A percentile compares a stretch with the other conserved stretches of the same genome.
These are phyloP conservation scores for Tetrax tetrax DNA, from an alignment of 2,113 vertebrate species.

Conservation along the genomic window DNA sequence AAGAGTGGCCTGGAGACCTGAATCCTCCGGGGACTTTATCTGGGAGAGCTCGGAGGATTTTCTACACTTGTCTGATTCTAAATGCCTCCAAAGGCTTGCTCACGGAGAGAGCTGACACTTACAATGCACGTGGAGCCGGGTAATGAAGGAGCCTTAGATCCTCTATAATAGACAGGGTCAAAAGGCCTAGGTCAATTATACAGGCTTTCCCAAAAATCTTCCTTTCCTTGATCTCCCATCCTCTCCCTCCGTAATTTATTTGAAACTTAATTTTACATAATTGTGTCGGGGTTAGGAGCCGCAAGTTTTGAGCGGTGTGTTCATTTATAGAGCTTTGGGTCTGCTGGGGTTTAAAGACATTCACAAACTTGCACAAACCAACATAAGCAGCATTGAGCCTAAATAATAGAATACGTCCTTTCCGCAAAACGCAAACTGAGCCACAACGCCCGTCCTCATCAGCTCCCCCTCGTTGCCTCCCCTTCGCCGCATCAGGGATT, in stretches of 20 bases:
- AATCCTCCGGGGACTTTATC: not conserved
- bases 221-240: not conserved
- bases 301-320: accelerated
- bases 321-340: not conserved
- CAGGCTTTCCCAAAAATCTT: constrained; percentile 18
- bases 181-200: constrained; percentile 54
- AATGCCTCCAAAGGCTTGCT: constrained; percentile 67
- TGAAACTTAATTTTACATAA: not conserved
- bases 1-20: not conserved
- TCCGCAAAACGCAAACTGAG: accelerated
- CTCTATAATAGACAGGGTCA: constrained; percentile 50
- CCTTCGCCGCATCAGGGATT: not conserved
- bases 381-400: not conserved
- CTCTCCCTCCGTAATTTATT: not conserved
- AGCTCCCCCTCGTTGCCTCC: accelerated
- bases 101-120: constrained; percentile 44
- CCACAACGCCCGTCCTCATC: not conserved
- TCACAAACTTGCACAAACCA: not conserved
- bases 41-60: constrained; percentile 64
- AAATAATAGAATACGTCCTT: not conserved
- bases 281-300: not conserved
- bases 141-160: constrained; percentile 49
- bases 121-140: not conserved
- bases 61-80: constrained; percentile 76
- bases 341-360: not conserved